phyloP scores from a whole-genome alignment of 2,113 vertebrate genomes.

The Lampris megalopsis region DNA sequence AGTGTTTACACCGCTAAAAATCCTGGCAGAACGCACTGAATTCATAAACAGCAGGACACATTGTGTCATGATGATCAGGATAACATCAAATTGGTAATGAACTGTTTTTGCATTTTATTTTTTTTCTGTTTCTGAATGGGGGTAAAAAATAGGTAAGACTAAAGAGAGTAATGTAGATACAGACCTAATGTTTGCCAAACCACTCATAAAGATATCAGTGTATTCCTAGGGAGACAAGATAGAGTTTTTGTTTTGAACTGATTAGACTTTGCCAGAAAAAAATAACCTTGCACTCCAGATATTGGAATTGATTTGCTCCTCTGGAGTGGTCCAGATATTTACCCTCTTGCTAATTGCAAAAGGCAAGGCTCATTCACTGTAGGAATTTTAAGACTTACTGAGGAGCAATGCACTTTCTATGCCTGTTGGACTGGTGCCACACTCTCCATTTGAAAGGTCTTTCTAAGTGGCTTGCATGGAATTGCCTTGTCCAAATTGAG shows the following conservation, averaged over 20 bases:
- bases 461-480: conserved; percentile 29
- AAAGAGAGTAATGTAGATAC: conserved; percentile 19
- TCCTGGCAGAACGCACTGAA: conserved; percentile 18
- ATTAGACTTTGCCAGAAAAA: conserved; percentile 72
- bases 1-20: conserved; percentile 37
- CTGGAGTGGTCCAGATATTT: conserved; percentile 69
- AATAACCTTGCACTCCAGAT: conserved; percentile 65
- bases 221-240: conserved; percentile 39
- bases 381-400: conserved; percentile 40
- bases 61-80: conserved; percentile 17
- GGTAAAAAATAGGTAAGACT: neutral
- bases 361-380: conserved; percentile 54
- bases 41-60: conserved; percentile 27
- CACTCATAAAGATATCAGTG: conserved; percentile 25
- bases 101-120: neutral
- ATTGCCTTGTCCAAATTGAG: conserved; percentile 15
- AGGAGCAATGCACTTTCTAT: conserved; percentile 57
- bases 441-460: conserved; percentile 43
- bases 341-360: conserved; percentile 74
- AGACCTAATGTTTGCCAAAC: conserved; percentile 26
- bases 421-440: conserved; percentile 51
- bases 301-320: conserved; percentile 78
- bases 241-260: conserved; percentile 63
- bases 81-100: conserved; percentile 8
- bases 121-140: conserved; percentile 10